Percentiles rank a stretch among this genome's conserved stretches.
These are phyloP conservation scores for Xanthia icteritia DNA, from an alignment of 2,888 invertebrate species.

Conservation along the genomic window DNA sequence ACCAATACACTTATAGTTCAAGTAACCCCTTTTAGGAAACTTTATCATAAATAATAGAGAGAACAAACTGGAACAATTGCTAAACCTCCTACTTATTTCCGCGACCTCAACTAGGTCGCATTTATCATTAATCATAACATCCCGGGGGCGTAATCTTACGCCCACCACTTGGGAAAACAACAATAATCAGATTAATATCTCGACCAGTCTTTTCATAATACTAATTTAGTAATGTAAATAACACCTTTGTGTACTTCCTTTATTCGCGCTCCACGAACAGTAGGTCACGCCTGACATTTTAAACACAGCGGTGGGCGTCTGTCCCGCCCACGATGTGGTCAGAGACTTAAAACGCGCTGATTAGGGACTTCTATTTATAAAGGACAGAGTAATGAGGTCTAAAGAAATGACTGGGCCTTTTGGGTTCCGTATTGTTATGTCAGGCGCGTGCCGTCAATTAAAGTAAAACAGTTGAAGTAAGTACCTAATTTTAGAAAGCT, in stretches of 20 bases:
- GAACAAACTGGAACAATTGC: neutral
- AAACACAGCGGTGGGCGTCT: conserved; percentile 27
- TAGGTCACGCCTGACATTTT: conserved; percentile 23
- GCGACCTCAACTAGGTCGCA: neutral
- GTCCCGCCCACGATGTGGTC: neutral
- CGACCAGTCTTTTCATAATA: neutral
- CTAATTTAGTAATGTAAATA: conserved; percentile 21
- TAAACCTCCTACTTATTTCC: neutral
- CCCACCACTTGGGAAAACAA: conserved; percentile 34
- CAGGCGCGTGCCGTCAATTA: conserved; percentile 25
- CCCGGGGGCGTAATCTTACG: conserved; percentile 9
- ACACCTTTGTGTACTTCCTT: neutral
- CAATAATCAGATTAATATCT: conserved; percentile 28
- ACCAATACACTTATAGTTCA: too few species aligned
- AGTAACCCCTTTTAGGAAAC: neutral
- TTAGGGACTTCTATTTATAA: conserved; percentile 30
- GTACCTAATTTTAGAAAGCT: neutral
- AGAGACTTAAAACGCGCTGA: conserved; percentile 21
- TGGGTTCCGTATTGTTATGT: conserved; percentile 16
- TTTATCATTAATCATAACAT: conserved; percentile 25
- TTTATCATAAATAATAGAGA: neutral
- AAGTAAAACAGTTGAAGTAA: conserved; percentile 7
- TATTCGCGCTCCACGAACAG: neutral
- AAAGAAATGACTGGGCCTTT: conserved; percentile 11
- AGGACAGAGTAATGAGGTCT: conserved; percentile 33